Evolutionary conservation across 2,888 invertebrate genomes (phyloP), one percentile per base, ranked within the genome.

Genomic region (Uropetala carovei): DNA sequence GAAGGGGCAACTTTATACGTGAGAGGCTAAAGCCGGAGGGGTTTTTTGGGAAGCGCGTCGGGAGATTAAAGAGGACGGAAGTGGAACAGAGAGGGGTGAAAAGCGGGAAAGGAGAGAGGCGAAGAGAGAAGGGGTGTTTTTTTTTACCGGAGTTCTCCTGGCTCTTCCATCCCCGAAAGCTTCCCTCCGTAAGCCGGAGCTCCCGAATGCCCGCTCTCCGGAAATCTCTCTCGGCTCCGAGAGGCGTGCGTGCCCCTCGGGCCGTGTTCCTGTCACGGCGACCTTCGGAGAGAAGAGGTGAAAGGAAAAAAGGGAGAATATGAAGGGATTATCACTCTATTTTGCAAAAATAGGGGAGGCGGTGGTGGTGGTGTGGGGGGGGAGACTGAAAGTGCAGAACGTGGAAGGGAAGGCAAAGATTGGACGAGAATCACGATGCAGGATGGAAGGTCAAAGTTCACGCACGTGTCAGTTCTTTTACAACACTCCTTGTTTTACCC

Each of bases 251-350:
- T 30, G 43, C 18, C 16, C 83, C 43, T 57, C 83, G 18, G 57
- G n/a, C 13, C 83, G 83, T 83, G 83, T 83, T 43, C n/a, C n/a
- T n/a, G 56, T 11, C 56, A 2, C 16, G 9, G 83, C 8, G 83
- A 18, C 1, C 64, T n/a, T n/a, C 16, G 57, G 57, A n/a, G n/a
- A 56, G 83, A 10, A 16, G 83, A 43, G 7, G 56, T 43, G 83
- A 18, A 8, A 56, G 5, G 11, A 30, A 56, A 10, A 30, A 56
- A n/a, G 56, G 43, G 43, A 43, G 83, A 43, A 43, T 83, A 18
- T 83, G 57, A 83, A 83, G 83, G 83, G 83, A 83, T 83, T 83
- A 83, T 83, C 83, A 57, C 83, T 57, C 43, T 83, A 83, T 43
- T 83, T 83, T 83, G 83, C 83, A n/a, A 57, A 83, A n/a, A 83